phyloP scores from a whole-genome alignment of 2,888 invertebrate genomes.

The Drosophila nr. fundita region DNA sequence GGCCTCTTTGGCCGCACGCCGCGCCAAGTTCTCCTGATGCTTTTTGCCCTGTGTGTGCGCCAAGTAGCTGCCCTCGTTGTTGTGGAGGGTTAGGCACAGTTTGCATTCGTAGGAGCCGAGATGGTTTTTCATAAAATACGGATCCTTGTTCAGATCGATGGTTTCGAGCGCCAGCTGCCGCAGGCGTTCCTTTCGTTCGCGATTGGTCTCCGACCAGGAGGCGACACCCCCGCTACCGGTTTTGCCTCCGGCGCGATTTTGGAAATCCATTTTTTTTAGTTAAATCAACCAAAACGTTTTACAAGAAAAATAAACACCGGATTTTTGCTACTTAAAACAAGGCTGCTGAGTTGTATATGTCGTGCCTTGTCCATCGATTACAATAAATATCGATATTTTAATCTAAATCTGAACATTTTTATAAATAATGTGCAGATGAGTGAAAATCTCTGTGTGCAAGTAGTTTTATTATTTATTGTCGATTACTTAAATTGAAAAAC shows the following conservation, averaged over 20 bases:
- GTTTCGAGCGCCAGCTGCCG: constrained; percentile 98
- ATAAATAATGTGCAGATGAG: too few relatives aligned
- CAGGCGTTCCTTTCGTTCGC: constrained; percentile 97
- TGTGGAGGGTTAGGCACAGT: constrained; percentile 98
- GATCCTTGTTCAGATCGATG: constrained; percentile 99
- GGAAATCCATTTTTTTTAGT: constrained; percentile 94
- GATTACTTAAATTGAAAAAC: not conserved
- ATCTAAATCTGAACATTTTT: not conserved
- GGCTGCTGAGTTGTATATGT: constrained; percentile 1
- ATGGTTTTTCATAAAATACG: constrained; percentile 99
- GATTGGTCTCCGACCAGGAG: constrained; percentile 99
- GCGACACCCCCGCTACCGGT: constrained; percentile 99
- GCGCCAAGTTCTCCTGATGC: constrained; percentile 99
- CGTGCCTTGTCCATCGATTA: not conserved
- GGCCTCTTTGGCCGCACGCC: constrained; percentile 99
- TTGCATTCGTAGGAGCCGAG: constrained; percentile 99
- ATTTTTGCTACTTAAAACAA: constrained; percentile 1
- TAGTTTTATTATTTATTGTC: too few relatives aligned
- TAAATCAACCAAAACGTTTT: constrained; percentile 17
- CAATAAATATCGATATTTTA: constrained; percentile 1
- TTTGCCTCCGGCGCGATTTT: constrained; percentile 99
- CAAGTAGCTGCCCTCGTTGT: constrained; percentile 99
- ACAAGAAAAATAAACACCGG: constrained; percentile 15
- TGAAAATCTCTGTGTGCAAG: not conserved
- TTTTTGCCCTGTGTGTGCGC: constrained; percentile 99